Evolutionary conservation across 1,140 invertebrate species (phyloP), one percentile per base, ranked within the genome.

Genomic region (Meloidogyne exigua): DNA sequence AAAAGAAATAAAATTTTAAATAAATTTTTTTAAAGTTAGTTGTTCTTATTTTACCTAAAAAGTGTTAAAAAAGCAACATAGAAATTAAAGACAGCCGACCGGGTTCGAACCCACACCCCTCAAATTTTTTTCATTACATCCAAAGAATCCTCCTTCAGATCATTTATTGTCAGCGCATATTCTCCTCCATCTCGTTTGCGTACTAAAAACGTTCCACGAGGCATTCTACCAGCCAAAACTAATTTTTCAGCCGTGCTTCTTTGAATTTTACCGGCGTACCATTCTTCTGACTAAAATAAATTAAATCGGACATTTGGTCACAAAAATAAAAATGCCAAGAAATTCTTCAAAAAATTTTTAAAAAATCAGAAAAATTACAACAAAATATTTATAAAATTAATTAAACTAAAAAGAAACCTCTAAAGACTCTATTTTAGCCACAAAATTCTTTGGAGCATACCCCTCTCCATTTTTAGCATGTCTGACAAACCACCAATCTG

Each of bases 241-340:
- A 96, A 90, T 87, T 96, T 96, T 85, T 98, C 96, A 1, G 96
- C 95, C 88, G 98, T 94, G 88, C 96, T 95, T 80, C 96, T 91
- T 64, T 94, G 94, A 44, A 98, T 94, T 88, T 95, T 93, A 78
- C 95, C 94, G 89, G 97, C 97, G 90, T 95, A 99, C 96, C 96
- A 99, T 76, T 73, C 72, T 65, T 73, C 72, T 23, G 72, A 73
- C 72, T 73, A 15, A 12, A 73, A 73, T 28, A 13, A 26, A 26
- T 26, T 28, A 28, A 15, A 32, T 3, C 2, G 2, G 7, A 32
- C 28, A 32, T 32, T 32, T 32, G 28, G 28, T 32, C 28, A 32
- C 7, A 32, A 32, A 32, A 32, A 3, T 7, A 32, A 7, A 32
- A 32, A 32, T 32, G 2, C 28, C 7, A 32, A n/a, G n/a, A n/a